Evolutionary conservation across 1,140 invertebrate genomes (phyloP), one percentile per base, ranked within the genome.

Genomic region (Choristoneura fumiferana): DNA sequence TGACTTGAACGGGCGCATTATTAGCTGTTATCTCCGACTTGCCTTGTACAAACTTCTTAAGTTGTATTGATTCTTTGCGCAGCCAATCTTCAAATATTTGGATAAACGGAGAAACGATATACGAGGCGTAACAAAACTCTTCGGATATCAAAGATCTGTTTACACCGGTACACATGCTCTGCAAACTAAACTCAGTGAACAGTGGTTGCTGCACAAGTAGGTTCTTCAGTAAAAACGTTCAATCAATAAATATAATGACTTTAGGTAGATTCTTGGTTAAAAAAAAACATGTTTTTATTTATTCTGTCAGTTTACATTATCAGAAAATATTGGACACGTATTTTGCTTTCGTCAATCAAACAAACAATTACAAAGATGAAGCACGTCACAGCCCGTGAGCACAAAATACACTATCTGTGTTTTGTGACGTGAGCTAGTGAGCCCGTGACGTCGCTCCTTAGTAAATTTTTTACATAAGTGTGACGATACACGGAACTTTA

Each of bases 61-160:
- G 43, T 49, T 29, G 43, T 49, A 49, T 49, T 49, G n/a, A 49
- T 49, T 29, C 3, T 29, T 49, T 49, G 43, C 18, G 43, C n/a
- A 49, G 29, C 22, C 37, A 39, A 8, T 6, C 5, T 0, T 18
- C 43, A 49, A 49, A 49, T 49, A 49, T 49, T 49, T 49, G 43
- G 18, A 17, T 49, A 49, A 45, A 49, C 43, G 29, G 43, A 49
- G 43, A 49, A 49, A 5, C 43, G 17, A 49, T 49, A 49, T 49
- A 49, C 18, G 43, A 29, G 18, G 43, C 17, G 43, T 49, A 49
- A 49, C 17, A 17, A 33, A 49, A 49, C 43, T 49, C 43, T 49
- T 29, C 22, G 5, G 43, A 12, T 49, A 18, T 49, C 22, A 10
- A 18, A 49, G 18, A 22, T 49, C 17, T 49, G 43, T 49, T 49